A percentile compares a stretch with the other conserved stretches of the same genome.
Evolutionary conservation across 2,113 vertebrate genomes (phyloP).

Genomic region (Petromus typicus): DNA sequence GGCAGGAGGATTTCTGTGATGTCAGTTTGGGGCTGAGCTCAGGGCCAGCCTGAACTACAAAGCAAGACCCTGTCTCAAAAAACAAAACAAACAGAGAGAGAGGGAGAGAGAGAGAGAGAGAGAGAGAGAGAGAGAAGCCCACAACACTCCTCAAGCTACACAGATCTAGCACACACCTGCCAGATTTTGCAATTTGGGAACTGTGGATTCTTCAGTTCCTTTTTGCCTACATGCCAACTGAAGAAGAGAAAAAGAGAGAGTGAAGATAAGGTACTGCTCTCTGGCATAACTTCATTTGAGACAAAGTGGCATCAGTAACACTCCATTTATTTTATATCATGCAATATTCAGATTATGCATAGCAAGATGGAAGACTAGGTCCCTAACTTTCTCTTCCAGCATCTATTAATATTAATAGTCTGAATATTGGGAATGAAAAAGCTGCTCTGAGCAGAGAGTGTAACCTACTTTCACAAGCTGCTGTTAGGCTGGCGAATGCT

Average conservation of each 20-base stretch:
- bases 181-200: background rate
- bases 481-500: slow-evolving; percentile 68
- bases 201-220: background rate
- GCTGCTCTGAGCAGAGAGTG: slow-evolving; percentile 15
- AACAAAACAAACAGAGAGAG: no score
- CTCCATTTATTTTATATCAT: slow-evolving; percentile 73
- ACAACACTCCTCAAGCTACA: background rate
- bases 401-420: slow-evolving; percentile 85
- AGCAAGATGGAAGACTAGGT: slow-evolving; percentile 73
- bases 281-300: slow-evolving; percentile 59
- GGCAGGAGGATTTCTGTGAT: no score
- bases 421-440: slow-evolving; percentile 79
- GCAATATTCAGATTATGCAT: slow-evolving; percentile 77
- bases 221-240: background rate
- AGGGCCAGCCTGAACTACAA: no score
- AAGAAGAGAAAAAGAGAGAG: background rate
- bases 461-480: slow-evolving; percentile 35
- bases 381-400: slow-evolving; percentile 70
- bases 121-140: no score
- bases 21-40: no score
- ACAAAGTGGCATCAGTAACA: slow-evolving; percentile 65
- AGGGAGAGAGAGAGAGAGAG: no score
- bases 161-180: background rate
- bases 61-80: no score
- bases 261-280: background rate